Conservation (phyloP, 2,888 invertebrate genomes). For the Galerucella pusilla region DNA sequence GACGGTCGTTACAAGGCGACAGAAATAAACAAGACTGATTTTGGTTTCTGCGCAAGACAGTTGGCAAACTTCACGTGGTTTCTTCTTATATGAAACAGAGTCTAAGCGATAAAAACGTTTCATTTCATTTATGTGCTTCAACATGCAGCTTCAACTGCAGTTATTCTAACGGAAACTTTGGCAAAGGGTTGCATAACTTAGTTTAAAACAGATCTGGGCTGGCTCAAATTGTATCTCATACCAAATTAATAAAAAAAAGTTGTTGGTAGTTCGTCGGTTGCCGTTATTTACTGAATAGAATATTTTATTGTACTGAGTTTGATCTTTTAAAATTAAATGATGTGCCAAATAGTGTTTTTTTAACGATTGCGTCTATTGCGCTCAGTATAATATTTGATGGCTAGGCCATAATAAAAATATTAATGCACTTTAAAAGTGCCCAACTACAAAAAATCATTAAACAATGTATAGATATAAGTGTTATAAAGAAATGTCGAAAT, state of each 20-base stretch:
- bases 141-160: no score
- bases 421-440: constrained; percentile 63
- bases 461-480: constrained; percentile 62
- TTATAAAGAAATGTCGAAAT: constrained; percentile 48
- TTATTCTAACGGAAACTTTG: no score
- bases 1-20: no score
- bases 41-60: no score
- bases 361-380: constrained; percentile 52
- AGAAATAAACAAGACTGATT: no score
- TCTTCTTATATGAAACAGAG: no score
- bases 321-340: constrained; percentile 41
- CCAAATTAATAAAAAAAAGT: not conserved
- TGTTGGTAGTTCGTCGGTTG: constrained; percentile 5
- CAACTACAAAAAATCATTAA: constrained; percentile 59
- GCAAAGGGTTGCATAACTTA: no score
- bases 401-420: constrained; percentile 60
- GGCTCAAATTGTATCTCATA: no score
- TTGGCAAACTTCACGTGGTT: no score
- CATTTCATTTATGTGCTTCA: no score
- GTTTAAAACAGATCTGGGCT: no score
- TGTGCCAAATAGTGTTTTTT: constrained; percentile 55
- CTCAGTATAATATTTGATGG: constrained; percentile 60
- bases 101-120: no score
- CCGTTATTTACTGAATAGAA: constrained; percentile 7
- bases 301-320: constrained; percentile 42